Evolutionary conservation across 2,797 vertebrate species (phyloP), one percentile per base, ranked within the genome.

Genomic region (Enteromius radiatus): DNA sequence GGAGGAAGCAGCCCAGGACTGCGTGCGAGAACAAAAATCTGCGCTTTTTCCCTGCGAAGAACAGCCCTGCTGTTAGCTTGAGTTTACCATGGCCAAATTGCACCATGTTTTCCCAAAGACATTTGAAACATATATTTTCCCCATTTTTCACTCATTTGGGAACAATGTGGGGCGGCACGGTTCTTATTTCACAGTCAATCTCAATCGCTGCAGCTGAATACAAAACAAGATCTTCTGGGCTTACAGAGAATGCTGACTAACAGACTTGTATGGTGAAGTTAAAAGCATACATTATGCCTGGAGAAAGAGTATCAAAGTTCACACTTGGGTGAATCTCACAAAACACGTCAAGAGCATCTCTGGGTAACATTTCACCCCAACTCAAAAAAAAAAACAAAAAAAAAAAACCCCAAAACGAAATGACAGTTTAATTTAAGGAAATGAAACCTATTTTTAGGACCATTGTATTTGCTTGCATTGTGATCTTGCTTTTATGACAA

Each of bases 11-110:
- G 88, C 76, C 49, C 17, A 78, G 81, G 28, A 71, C 85, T 67
- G 82, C 56, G 81, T 83, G 83, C 56, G 43, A 67, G 63, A 56
- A 67, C 65, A 49, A 14, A 84, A 84, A 89, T 89, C 76, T 87
- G 73, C 54, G 17, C 23, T 86, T 77, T 28, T 84, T 78, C 28
- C n/a, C 54, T 15, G 73, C 33, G 14, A 78, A 87, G 33, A 49
- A 74, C 17, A 9, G 59, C 14, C 81, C 56, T 85, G 65, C 67
- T 76, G 56, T 88, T 86, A 78, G 67, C 68, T 67, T 71, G 9
- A 84, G 38, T 68, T 23, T 68, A 47, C 49, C 15, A 47, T 19
- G 41, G 76, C 47, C 26, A 21, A 77, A 54, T n/a, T 67, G 74
- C 38, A 68, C 52, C 0, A 52, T 2, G 31, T n/a, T 78, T 63